These are phyloP conservation scores for Acronicta leporina DNA, from an alignment of 2,888 invertebrate species.

Conservation along the genomic window DNA sequence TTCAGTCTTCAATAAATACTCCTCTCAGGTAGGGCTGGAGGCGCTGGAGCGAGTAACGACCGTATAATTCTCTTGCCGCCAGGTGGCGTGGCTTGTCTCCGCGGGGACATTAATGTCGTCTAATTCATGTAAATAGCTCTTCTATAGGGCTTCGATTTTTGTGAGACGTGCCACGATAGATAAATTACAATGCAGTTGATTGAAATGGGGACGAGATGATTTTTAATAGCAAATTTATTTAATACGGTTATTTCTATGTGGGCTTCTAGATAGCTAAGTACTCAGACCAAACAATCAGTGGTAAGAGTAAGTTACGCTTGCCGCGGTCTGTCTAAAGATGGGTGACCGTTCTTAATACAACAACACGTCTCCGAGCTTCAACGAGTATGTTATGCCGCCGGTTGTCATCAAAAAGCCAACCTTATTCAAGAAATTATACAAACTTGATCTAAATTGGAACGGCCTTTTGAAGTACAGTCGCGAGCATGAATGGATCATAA, in stretches of 20 bases:
- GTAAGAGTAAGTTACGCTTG: too few species aligned
- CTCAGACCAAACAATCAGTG: too few species aligned
- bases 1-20: constrained; percentile 63
- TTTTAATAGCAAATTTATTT: background rate
- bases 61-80: constrained; percentile 81
- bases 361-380: too few species aligned
- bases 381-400: too few species aligned
- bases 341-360: too few species aligned
- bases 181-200: constrained; percentile 34
- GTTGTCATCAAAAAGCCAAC: too few species aligned
- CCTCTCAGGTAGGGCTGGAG: constrained; percentile 60
- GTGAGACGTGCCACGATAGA: constrained; percentile 47
- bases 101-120: constrained; percentile 85
- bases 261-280: too few species aligned
- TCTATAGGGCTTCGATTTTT: constrained; percentile 73
- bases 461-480: too few species aligned
- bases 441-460: too few species aligned
- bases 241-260: background rate
- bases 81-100: constrained; percentile 86
- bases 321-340: too few species aligned
- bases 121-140: constrained; percentile 87
- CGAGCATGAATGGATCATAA: too few species aligned
- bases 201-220: constrained; percentile 25
- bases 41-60: constrained; percentile 85
- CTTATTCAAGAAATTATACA: too few species aligned